Percentiles rank a stretch among this genome's conserved stretches.
Conservation (phyloP, 23 tunicate species). For the Phallusia fumigata region DNA sequence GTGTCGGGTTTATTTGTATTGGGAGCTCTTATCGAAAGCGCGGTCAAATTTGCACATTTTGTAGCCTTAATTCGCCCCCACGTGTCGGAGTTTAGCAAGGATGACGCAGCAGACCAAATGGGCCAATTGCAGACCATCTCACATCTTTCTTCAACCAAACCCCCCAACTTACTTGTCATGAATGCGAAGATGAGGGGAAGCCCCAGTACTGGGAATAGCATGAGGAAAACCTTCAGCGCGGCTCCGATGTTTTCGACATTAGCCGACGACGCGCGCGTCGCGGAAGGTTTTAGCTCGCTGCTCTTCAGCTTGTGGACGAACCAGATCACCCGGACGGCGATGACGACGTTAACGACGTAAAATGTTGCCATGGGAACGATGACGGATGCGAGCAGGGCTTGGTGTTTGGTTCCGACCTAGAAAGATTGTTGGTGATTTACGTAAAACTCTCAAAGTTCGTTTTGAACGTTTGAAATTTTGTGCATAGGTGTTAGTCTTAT, state of each 20-base stretch:
- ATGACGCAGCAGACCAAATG: too few relatives aligned
- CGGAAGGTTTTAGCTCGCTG: slow-evolving; percentile 3
- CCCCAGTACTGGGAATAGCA: slow-evolving; percentile 42
- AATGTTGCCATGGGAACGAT: slow-evolving; percentile 39
- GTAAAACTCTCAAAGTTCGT: too few relatives aligned
- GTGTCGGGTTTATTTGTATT: too few relatives aligned
- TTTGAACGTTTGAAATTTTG: too few relatives aligned
- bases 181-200: slow-evolving; percentile 35
- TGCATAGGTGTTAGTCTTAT: too few relatives aligned
- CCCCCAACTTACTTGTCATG: slow-evolving; percentile 13
- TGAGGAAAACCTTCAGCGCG: slow-evolving; percentile 18
- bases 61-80: too few relatives aligned
- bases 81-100: too few relatives aligned
- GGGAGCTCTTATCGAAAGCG: too few relatives aligned
- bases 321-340: slow-evolving; percentile 18
- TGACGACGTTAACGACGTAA: slow-evolving; percentile 15
- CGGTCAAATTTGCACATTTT: too few relatives aligned
- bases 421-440: neutral
- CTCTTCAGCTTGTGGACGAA: slow-evolving; percentile 51
- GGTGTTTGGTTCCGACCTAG: neutral
- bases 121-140: too few relatives aligned
- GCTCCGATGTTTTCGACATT: slow-evolving; percentile 19
- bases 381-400: slow-evolving; percentile 22
- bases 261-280: too few relatives aligned
- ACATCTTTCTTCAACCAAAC: too few relatives aligned